These are phyloP conservation scores for Todus mexicanus DNA, from an alignment of 2,797 vertebrate genomes.

Conservation along the genomic window DNA sequence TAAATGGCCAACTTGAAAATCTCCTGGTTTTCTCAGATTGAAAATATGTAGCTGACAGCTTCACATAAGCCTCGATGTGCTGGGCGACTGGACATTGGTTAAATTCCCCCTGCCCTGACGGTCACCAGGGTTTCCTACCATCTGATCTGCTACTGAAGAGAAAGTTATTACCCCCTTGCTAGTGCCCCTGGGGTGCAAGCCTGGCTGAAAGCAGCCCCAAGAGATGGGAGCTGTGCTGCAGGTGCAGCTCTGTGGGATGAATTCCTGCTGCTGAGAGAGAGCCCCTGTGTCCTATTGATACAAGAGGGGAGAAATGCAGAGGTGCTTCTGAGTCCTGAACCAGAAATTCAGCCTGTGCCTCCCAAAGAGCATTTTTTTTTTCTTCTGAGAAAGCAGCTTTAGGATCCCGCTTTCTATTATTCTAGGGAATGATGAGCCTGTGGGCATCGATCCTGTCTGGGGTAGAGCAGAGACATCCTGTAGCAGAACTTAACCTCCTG, in stretches of 20 bases:
- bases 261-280: neutral
- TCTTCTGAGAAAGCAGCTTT: neutral
- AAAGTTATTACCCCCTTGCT: neutral
- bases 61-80: neutral
- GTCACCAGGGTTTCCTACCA: neutral
- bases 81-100: neutral
- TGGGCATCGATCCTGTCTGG: neutral
- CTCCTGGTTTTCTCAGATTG: neutral
- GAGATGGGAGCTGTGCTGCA: neutral
- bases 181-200: neutral
- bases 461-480: neutral
- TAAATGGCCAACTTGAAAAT: neutral
- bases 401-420: neutral
- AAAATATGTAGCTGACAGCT: neutral
- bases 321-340: neutral
- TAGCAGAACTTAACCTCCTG: neutral
- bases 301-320: neutral
- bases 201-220: neutral
- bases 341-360: neutral
- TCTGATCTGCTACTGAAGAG: neutral
- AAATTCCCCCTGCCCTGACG: neutral
- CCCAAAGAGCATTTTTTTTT: neutral
- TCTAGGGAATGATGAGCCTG: neutral
- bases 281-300: no score
- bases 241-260: neutral